Evolutionary conservation across 2,797 vertebrate genomes (phyloP).

Genomic region (Microcaecilia unicolor): DNA sequence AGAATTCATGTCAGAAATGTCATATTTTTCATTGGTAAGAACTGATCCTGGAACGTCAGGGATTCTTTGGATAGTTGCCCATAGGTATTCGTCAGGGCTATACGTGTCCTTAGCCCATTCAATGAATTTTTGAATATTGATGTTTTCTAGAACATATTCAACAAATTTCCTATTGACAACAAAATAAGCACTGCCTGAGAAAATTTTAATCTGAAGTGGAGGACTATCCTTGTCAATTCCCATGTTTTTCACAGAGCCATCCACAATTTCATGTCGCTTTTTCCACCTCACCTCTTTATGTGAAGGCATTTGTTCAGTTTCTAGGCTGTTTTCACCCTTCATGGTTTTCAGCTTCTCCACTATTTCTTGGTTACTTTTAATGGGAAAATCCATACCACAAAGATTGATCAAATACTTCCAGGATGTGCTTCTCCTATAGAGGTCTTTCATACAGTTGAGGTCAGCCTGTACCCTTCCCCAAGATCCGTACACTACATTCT

Average conservation of each 20-base stretch:
- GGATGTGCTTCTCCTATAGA: constrained; percentile 41
- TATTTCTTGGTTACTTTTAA: constrained; percentile 85
- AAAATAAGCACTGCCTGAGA: constrained; percentile 81
- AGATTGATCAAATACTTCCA: constrained; percentile 87
- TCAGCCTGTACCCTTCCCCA: constrained; percentile 84
- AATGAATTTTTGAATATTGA: constrained; percentile 50
- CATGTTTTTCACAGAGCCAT: constrained; percentile 44
- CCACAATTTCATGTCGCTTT: constrained; percentile 39
- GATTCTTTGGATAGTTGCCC: constrained; percentile 81
- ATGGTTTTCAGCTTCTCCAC: constrained; percentile 60
- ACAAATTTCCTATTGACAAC: constrained; percentile 66
- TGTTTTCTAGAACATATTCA: constrained; percentile 50
- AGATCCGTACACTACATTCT: constrained; percentile 67
- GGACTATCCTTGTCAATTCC: constrained; percentile 47
- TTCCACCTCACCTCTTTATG: constrained; percentile 59
- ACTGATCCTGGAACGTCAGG: constrained; percentile 63
- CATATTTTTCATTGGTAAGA: constrained; percentile 58
- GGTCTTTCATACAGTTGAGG: constrained; percentile 85
- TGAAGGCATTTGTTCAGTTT: constrained; percentile 63
- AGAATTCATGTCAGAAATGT: constrained; percentile 68
- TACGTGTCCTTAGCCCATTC: constrained; percentile 79
- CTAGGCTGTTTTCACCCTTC: constrained; percentile 70
- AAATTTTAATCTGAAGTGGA: constrained; percentile 60
- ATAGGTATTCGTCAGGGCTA: constrained; percentile 80
- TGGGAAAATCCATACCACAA: constrained; percentile 81